Conservation (phyloP, 1,140 invertebrate species). For the Mya arenaria region DNA sequence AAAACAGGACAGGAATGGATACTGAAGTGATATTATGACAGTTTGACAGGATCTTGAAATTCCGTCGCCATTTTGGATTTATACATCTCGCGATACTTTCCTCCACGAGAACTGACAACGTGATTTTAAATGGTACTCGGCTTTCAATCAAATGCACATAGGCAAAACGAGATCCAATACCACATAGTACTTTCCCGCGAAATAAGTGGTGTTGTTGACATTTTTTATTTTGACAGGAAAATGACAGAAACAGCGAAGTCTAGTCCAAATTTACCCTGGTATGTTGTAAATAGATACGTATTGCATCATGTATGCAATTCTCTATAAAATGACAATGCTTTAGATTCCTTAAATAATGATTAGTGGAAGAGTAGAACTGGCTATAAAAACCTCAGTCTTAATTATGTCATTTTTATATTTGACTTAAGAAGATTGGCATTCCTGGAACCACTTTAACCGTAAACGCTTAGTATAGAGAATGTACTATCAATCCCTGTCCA, state of each 20-base stretch:
- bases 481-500: no score
- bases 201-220: no score
- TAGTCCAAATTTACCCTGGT: conserved; percentile 70
- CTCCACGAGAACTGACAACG: conserved; percentile 28
- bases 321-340: no score
- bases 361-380: no score
- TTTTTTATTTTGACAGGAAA: no score
- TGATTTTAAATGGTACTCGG: neutral
- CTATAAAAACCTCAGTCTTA: no score
- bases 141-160: neutral
- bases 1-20: neutral
- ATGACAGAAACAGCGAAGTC: conserved; percentile 47
- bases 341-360: no score
- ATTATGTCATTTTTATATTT: no score
- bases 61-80: conserved; percentile 55
- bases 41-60: neutral
- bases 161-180: neutral
- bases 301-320: neutral
- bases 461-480: no score
- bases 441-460: no score
- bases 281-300: neutral
- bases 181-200: conserved; percentile 32
- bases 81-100: conserved; percentile 45
- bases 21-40: neutral
- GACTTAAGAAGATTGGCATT: no score